A percentile compares a stretch with the other conserved stretches of the same genome.
Conservation (phyloP, 2,888 invertebrate species). For the Watsonalla cultraria region DNA sequence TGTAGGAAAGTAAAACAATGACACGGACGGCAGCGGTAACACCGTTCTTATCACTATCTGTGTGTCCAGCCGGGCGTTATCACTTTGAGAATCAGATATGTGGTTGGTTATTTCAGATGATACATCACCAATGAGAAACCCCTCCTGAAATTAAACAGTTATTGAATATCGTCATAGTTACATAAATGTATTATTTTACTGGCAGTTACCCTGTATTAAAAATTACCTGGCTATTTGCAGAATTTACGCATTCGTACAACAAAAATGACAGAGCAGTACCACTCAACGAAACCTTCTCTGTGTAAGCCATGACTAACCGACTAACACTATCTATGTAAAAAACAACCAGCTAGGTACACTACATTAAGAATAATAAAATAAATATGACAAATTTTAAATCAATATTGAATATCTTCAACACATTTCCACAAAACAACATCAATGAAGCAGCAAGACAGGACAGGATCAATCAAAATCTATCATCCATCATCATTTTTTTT, state of each 20-base stretch:
- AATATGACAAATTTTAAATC: neutral
- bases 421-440: no score
- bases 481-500: no score
- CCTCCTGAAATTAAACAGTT: slow-evolving; percentile 60
- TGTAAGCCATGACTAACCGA: slow-evolving; percentile 29
- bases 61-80: slow-evolving; percentile 78
- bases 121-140: slow-evolving; percentile 83
- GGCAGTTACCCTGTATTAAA: neutral
- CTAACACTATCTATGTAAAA: slow-evolving; percentile 40
- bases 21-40: slow-evolving; percentile 77
- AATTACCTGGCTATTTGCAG: slow-evolving; percentile 77
- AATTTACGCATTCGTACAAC: slow-evolving; percentile 82
- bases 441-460: no score
- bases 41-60: slow-evolving; percentile 81
- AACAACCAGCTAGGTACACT: neutral
- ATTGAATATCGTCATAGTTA: neutral
- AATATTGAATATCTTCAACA: neutral
- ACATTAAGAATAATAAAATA: slow-evolving; percentile 6
- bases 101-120: slow-evolving; percentile 81
- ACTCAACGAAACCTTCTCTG: slow-evolving; percentile 74
- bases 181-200: neutral
- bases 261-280: slow-evolving; percentile 83
- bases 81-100: slow-evolving; percentile 83
- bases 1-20: slow-evolving; percentile 77
- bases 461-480: no score